These are phyloP conservation scores for Lasioglossum lativentre DNA, from an alignment of 2,888 invertebrate species.

Conservation along the genomic window DNA sequence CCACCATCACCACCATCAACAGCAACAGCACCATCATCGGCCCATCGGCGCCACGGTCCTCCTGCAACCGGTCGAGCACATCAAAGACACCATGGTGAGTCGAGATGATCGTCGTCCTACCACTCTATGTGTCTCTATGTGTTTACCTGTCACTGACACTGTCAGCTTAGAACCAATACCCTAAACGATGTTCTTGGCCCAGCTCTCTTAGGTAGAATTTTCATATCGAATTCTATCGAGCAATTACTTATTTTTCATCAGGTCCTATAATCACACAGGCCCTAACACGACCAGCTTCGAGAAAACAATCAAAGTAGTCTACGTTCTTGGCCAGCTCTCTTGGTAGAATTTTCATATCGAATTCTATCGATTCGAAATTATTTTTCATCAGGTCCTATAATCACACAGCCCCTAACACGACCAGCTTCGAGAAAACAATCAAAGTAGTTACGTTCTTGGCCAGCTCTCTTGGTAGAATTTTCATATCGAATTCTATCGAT, in stretches of 20 bases:
- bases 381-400: no score
- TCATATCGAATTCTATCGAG: no score
- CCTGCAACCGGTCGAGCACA: constrained; percentile 82
- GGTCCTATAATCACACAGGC: no score
- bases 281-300: no score
- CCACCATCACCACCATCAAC: constrained; percentile 73
- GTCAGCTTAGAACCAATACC: neutral
- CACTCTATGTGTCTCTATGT: neutral
- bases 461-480: neutral
- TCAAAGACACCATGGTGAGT: constrained; percentile 84
- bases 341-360: no score
- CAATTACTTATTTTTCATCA: no score
- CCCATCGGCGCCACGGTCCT: constrained; percentile 79
- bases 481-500: no score
- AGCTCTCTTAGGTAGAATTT: neutral
- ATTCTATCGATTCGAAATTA: no score
- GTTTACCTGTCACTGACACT: neutral
- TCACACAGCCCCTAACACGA: neutral
- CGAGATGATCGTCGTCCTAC: neutral
- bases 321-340: no score
- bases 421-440: neutral
- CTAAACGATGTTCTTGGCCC: neutral
- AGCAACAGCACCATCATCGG: constrained; percentile 76
- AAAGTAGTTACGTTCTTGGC: no score
- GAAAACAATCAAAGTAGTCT: no score